These are phyloP conservation scores for Oxytorus armatus DNA, from an alignment of 2,888 invertebrate genomes.

Conservation along the genomic window DNA sequence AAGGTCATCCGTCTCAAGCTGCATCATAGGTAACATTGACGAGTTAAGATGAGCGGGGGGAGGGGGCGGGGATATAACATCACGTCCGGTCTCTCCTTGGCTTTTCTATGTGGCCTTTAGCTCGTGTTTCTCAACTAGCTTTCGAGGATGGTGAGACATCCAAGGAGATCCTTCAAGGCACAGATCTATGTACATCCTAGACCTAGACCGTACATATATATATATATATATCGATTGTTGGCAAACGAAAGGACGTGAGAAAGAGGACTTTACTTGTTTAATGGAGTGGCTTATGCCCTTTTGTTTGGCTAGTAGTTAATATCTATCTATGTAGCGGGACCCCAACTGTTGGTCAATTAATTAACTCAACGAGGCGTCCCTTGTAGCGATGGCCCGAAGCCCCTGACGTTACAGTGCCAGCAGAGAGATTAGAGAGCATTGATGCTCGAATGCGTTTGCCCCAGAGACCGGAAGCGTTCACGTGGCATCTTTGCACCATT, in stretches of 20 bases:
- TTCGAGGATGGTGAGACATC: neutral
- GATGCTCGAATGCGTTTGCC: constrained; percentile 32
- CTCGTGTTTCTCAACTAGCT: neutral
- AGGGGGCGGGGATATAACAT: too few species aligned
- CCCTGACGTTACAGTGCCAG: constrained; percentile 51
- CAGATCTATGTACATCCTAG: neutral
- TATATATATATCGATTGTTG: neutral
- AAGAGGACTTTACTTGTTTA: neutral
- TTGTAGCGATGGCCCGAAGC: constrained; percentile 70
- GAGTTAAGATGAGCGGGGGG: neutral
- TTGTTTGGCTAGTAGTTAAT: neutral
- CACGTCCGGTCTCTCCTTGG: neutral
- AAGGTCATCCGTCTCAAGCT: constrained; percentile 1
- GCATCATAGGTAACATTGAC: constrained; percentile 8
- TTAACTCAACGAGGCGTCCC: constrained; percentile 78
- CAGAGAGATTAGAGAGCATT: constrained; percentile 57
- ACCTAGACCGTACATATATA: neutral
- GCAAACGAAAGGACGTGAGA: neutral
- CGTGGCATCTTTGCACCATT: neutral
- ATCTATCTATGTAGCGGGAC: constrained; percentile 1
- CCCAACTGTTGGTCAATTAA: constrained; percentile 74
- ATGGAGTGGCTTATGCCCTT: neutral
- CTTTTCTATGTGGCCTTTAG: neutral
- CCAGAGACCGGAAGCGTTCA: constrained; percentile 24
- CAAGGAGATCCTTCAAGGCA: constrained; percentile 6